These are phyloP conservation scores for Caenorhabditis inopinata DNA, from an alignment of 1,140 invertebrate species.

Conservation along the genomic window DNA sequence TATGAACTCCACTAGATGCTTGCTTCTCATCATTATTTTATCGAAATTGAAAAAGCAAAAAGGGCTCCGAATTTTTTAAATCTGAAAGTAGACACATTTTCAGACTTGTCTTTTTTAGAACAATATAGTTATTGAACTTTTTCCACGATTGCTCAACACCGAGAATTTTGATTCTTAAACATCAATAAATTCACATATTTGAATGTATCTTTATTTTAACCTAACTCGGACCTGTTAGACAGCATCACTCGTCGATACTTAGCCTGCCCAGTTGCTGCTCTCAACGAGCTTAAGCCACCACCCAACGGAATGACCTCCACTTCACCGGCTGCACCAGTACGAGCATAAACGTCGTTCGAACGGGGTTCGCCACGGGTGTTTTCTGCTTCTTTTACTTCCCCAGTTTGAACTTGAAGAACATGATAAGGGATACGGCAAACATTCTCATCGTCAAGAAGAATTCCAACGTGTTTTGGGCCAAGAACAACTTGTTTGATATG, in stretches of 20 bases:
- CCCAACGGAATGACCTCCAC: conserved; percentile 30
- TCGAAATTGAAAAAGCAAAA: too few species aligned
- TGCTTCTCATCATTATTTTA: too few species aligned
- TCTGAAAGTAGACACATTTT: too few species aligned
- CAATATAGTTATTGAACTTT: too few species aligned
- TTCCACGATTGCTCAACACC: too few species aligned
- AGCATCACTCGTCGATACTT: conserved; percentile 62
- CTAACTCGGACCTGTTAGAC: not conserved
- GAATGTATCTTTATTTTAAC: too few species aligned
- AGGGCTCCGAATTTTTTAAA: too few species aligned
- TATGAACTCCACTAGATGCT: too few species aligned
- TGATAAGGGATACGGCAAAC: not conserved
- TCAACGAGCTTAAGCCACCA: conserved; percentile 33
- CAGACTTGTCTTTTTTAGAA: too few species aligned
- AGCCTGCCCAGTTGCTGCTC: conserved; percentile 60
- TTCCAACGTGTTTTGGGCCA: not conserved
- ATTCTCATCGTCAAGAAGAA: not conserved
- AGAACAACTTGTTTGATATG: not conserved
- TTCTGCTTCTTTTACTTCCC: not conserved
- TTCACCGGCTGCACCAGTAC: conserved; percentile 2
- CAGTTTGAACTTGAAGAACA: not conserved
- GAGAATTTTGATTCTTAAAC: too few species aligned
- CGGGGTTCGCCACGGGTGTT: not conserved
- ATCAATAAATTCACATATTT: too few species aligned
- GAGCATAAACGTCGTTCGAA: not conserved